Base-by-base conservation (phyloP, 2,797 vertebrate species). In the Periophthalmus magnuspinnatus region DNA sequence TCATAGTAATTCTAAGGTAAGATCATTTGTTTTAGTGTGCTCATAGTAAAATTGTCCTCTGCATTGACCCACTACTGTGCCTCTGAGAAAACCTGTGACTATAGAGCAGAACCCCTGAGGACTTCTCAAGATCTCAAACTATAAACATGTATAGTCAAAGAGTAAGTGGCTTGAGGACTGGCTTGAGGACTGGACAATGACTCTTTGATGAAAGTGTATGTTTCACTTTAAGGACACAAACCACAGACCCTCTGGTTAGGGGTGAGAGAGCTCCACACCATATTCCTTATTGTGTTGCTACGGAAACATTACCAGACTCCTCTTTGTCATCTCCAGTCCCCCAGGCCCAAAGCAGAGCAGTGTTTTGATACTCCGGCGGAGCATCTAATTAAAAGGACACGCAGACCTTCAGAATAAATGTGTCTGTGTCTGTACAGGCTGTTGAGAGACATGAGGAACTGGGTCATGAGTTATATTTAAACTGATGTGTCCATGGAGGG, bases 391-490 rank as follows among this genome's bases (percentile, higher is more conserved):
- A 32, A 28, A 73, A 84, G 81, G 79, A 74, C 72, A 64, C 38
- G 36, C 19, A 55, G 67, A 77, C 74, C 65, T 83, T 78, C 45
- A 74, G 61, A 67, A 36, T 19, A 28, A 5, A 16, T 66, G 52
- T 75, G 77, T 52, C 68, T 72, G 56, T 47, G 22, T 70, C 33
- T 45, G 69, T 55, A 38, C 36, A 19, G 66, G 67, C 71, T 56
- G 77, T 52, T 60, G 68, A 77, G 58, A 71, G 64, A 59, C 8
- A 48, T 50, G 58, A 57, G 65, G 68, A 89, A 89, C 74, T 91
- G 82, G 90, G 87, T 88, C 88, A 83, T 66, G 38, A 78, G 75
- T 82, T 88, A 91, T 86, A 88, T 90, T 89, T 87, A 84, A 83
- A 74, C 82, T 62, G 32, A 32, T 64, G 72, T 67, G 73, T 79